Conservation (phyloP, 2,113 vertebrate species). For the Psilopogon haemacephalus region DNA sequence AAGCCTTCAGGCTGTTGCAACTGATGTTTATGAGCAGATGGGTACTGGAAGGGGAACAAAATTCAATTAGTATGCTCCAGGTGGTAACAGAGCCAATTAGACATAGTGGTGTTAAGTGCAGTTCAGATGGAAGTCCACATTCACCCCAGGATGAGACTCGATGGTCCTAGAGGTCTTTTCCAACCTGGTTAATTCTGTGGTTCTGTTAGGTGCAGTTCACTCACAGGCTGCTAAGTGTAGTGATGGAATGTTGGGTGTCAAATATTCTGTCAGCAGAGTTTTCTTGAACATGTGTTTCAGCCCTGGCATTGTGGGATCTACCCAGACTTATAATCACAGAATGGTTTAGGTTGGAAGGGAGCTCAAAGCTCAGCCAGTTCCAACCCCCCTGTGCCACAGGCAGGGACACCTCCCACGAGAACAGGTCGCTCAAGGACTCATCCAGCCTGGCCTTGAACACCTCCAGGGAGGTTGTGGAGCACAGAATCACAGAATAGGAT, state of each 20-base stretch:
- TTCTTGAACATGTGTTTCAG: background rate
- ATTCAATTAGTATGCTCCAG: background rate
- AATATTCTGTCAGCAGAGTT: background rate
- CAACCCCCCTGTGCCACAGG: too few species aligned
- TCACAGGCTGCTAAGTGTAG: background rate
- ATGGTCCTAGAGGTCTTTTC: too few species aligned
- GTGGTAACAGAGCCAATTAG: background rate
- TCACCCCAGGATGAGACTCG: too few species aligned
- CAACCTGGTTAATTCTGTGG: too few species aligned
- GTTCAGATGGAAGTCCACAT: background rate
- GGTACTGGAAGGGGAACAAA: background rate
- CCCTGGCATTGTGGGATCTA: background rate
- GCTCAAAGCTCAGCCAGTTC: too few species aligned
- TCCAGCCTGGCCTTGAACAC: too few species aligned
- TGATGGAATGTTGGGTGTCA: background rate
- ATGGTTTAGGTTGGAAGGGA: too few species aligned
- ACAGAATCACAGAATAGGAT: too few species aligned
- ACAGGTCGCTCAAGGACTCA: too few species aligned
- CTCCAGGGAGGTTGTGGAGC: too few species aligned
- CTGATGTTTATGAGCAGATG: background rate
- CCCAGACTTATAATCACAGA: too few species aligned
- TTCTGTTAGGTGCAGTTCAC: background rate
- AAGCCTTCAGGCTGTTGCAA: background rate
- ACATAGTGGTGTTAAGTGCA: background rate
- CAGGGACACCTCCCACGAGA: too few species aligned